Conservation (phyloP, 2,888 invertebrate species). For the Arenicola marina region DNA sequence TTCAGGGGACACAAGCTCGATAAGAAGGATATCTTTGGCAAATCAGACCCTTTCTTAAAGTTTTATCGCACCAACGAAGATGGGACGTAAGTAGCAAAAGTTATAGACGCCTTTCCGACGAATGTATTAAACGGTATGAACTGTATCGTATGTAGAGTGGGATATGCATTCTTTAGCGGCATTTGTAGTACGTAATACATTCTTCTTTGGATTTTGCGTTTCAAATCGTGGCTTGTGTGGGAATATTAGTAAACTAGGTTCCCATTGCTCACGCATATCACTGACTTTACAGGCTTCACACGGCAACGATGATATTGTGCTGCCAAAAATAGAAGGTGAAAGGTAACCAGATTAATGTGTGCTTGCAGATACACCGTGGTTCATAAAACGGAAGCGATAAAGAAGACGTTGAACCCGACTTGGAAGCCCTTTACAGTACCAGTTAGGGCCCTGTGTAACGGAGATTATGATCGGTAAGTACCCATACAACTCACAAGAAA, state of each 20-base stretch:
- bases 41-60: conserved; percentile 65
- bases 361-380: conserved; percentile 63
- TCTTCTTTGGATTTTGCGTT: too few relatives aligned
- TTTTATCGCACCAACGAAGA: conserved; percentile 63
- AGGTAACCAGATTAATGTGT: too few relatives aligned
- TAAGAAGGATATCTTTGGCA: conserved; percentile 65
- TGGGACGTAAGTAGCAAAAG: conserved; percentile 13
- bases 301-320: too few relatives aligned
- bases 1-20: conserved; percentile 62
- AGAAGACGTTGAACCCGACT: conserved; percentile 65
- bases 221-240: background rate
- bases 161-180: too few relatives aligned
- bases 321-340: too few relatives aligned
- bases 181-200: too few relatives aligned
- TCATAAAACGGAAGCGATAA: conserved; percentile 66
- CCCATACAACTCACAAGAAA: too few relatives aligned
- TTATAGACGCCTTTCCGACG: background rate
- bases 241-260: too few relatives aligned
- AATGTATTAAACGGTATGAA: too few relatives aligned
- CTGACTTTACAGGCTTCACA: too few relatives aligned
- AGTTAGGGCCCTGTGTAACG: conserved; percentile 64
- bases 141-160: too few relatives aligned
- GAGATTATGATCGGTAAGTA: conserved; percentile 62
- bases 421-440: conserved; percentile 65
- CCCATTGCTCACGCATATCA: too few relatives aligned